A percentile compares a stretch with the other conserved stretches of the same genome.
Evolutionary conservation across 2,888 invertebrate species (phyloP).

Genomic region (Thysanoteuthis rhombus): DNA sequence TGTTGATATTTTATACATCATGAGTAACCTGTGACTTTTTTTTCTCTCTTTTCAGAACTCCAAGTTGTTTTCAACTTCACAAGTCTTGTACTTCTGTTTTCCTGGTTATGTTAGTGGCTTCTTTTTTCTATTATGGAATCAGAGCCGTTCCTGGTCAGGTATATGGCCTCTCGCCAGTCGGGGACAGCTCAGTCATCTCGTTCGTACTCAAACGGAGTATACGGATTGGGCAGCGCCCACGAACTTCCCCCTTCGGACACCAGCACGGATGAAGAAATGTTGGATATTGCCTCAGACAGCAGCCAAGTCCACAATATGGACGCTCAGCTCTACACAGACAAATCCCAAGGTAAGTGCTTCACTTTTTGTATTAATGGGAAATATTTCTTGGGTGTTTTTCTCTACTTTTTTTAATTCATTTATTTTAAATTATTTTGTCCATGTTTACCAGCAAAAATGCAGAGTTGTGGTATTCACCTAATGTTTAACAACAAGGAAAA

Average conservation of each 20-base stretch:
- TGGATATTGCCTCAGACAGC: constrained; percentile 27
- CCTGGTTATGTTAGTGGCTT: constrained; percentile 21
- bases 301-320: not conserved
- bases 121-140: constrained; percentile 34
- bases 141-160: constrained; percentile 37
- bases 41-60: constrained; percentile 15
- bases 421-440: too few relatives aligned
- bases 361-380: not conserved
- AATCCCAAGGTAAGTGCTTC: constrained; percentile 26
- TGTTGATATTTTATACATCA: not conserved
- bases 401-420: too few relatives aligned
- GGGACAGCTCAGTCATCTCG: constrained; percentile 31
- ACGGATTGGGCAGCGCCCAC: constrained; percentile 34
- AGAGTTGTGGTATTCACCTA: too few relatives aligned
- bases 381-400: too few relatives aligned
- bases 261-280: constrained; percentile 35
- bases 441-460: too few relatives aligned
- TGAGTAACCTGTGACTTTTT: not conserved
- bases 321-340: constrained; percentile 23
- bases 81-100: not conserved
- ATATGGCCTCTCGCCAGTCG: constrained; percentile 31
- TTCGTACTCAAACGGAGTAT: constrained; percentile 36
- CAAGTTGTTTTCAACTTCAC: not conserved
- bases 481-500: too few relatives aligned
- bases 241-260: constrained; percentile 33